A percentile compares a stretch with the other conserved stretches of the same genome.
Conservation (phyloP, 2,113 vertebrate species). For the Oreochromis niloticus region DNA sequence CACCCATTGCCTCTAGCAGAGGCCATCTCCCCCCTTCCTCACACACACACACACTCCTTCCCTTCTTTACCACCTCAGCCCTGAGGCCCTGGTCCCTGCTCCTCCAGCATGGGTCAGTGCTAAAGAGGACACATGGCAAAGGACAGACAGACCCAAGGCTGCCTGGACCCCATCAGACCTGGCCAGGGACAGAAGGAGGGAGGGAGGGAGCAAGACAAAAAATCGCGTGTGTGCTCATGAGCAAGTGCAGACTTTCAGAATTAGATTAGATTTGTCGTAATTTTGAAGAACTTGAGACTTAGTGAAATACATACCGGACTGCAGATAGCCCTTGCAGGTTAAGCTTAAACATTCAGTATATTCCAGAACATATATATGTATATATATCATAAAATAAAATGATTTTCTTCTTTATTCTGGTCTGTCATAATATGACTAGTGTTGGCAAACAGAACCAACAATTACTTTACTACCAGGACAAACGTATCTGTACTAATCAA, state of each 20-base stretch:
- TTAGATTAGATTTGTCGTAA: not conserved
- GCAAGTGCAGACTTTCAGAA: not conserved
- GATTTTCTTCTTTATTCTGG: not conserved
- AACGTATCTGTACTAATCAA: conserved; percentile 51
- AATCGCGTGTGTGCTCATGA: not conserved
- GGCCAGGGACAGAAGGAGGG: not conserved
- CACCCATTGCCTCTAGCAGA: conserved; percentile 45
- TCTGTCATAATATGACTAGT: not conserved
- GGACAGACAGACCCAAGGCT: conserved; percentile 61
- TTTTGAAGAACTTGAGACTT: not conserved
- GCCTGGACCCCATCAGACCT: conserved; percentile 46
- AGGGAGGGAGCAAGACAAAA: not conserved
- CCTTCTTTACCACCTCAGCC: conserved; percentile 26
- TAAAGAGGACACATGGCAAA: conserved; percentile 68
- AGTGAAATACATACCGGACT: not conserved
- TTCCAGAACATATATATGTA: not conserved
- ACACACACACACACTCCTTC: conserved; percentile 6
- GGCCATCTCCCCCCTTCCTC: not conserved
- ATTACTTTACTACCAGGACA: conserved; percentile 27
- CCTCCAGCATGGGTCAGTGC: conserved; percentile 68
- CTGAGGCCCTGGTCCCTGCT: conserved; percentile 43
- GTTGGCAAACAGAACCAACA: conserved; percentile 4
- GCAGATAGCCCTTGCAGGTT: not conserved
- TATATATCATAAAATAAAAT: not conserved
- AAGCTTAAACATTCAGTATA: not conserved